Conservation (phyloP, 1,140 invertebrate genomes). For the Adelges cooleyi region DNA sequence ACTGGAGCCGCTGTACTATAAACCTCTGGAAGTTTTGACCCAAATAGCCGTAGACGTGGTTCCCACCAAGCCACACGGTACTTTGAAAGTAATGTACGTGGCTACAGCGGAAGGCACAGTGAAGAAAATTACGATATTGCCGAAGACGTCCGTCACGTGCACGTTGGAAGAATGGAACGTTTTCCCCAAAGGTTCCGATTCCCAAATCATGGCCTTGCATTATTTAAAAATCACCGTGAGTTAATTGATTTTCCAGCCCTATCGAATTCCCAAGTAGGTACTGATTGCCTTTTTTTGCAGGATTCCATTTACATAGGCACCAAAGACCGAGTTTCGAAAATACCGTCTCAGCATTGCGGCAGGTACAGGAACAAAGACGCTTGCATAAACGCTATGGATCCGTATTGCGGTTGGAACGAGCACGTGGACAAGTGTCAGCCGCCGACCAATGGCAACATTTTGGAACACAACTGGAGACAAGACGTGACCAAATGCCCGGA, state of each 20-base stretch:
- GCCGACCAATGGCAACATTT: conserved; percentile 49
- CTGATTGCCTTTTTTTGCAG: conserved; percentile 38
- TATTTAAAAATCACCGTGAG: conserved; percentile 67
- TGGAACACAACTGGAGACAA: conserved; percentile 58
- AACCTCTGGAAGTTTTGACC: conserved; percentile 58
- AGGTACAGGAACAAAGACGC: conserved; percentile 54
- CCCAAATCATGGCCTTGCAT: conserved; percentile 55
- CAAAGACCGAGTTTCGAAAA: conserved; percentile 52
- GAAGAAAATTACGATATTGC: conserved; percentile 67
- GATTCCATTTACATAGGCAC: conserved; percentile 75
- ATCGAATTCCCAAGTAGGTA: too few relatives aligned
- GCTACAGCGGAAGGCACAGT: conserved; percentile 61
- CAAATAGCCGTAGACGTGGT: conserved; percentile 69
- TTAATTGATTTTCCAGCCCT: too few relatives aligned
- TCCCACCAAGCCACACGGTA: conserved; percentile 49
- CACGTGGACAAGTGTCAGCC: conserved; percentile 55
- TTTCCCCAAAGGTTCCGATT: conserved; percentile 41
- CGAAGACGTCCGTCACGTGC: conserved; percentile 58
- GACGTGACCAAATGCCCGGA: conserved; percentile 45
- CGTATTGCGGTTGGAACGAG: conserved; percentile 88
- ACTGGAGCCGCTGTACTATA: conserved; percentile 54
- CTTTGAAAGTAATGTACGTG: conserved; percentile 63
- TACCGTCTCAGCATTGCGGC: conserved; percentile 64
- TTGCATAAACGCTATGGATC: conserved; percentile 77
- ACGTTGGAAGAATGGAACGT: conserved; percentile 74